These are phyloP conservation scores for Oopsacas minuta DNA, from an alignment of 37 sponge, comb jelly and placozoan genomes.

Conservation along the genomic window DNA sequence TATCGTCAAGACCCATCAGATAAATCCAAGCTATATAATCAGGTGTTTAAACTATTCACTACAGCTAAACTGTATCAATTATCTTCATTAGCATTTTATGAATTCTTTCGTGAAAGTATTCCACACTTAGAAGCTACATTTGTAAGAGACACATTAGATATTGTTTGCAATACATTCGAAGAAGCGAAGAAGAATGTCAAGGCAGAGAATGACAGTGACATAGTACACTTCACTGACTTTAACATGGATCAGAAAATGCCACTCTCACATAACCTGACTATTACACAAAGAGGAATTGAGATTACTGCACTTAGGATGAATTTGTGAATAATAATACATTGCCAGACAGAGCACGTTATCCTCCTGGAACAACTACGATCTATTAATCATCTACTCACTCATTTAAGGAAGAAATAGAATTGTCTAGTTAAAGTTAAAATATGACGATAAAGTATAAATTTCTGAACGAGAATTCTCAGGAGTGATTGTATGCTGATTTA, in stretches of 20 bases:
- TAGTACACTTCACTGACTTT: neutral
- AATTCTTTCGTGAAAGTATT: conserved; percentile 12
- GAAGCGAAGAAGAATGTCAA: neutral
- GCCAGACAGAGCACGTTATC: neutral
- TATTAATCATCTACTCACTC: neutral
- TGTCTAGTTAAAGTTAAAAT: neutral
- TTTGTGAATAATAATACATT: neutral
- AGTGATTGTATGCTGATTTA: neutral
- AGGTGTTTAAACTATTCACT: conserved; percentile 8
- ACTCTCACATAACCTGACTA: neutral
- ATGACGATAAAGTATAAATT: neutral
- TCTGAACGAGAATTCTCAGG: neutral
- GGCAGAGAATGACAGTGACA: neutral
- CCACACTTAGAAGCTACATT: conserved; percentile 1
- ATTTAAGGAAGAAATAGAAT: neutral
- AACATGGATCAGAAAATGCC: neutral
- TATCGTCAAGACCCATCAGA: neutral
- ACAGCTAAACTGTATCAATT: neutral
- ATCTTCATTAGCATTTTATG: conserved; percentile 12
- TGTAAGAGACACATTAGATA: neutral
- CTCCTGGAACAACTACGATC: neutral
- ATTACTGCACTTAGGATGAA: neutral
- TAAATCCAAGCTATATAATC: neutral
- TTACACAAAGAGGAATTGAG: neutral
- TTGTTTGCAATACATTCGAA: neutral